These are phyloP conservation scores for Caenorhabditis parvicauda DNA, from an alignment of 2,888 invertebrate genomes.

Conservation along the genomic window DNA sequence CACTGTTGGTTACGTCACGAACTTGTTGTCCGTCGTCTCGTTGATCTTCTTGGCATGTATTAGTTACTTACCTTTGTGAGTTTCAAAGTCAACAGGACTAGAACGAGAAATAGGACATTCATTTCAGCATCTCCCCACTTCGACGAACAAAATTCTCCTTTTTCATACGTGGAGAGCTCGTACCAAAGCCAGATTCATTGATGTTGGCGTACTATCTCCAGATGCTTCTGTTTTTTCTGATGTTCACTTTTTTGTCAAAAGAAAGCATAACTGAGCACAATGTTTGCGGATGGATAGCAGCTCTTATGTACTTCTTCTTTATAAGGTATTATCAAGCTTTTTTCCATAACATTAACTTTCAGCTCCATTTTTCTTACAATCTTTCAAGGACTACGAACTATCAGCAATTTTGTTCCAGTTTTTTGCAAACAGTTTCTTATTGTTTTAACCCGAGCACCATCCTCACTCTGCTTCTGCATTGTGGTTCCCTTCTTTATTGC, in stretches of 20 bases:
- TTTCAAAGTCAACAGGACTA: not conserved
- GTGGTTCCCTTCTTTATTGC: constrained; percentile 11
- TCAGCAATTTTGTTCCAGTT: constrained; percentile 13
- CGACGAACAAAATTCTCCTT: no score
- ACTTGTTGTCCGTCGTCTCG: constrained; percentile 18
- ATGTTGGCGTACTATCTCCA: constrained; percentile 7
- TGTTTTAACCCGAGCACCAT: constrained; percentile 14
- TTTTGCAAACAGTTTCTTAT: constrained; percentile 12
- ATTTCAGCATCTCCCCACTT: constrained; percentile 14
- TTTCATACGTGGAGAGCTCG: constrained; percentile 10
- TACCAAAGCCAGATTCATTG: constrained; percentile 6
- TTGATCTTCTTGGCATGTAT: constrained; percentile 14
- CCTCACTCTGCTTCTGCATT: constrained; percentile 18
- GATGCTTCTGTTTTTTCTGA: constrained; percentile 15
- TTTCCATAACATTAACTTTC: constrained; percentile 2
- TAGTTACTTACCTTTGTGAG: constrained; percentile 13
- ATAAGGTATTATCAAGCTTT: constrained; percentile 13
- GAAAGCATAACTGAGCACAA: constrained; percentile 2
- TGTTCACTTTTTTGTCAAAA: constrained; percentile 14
- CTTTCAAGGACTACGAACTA: constrained; percentile 30
- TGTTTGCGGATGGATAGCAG: constrained; percentile 20
- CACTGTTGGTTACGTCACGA: constrained; percentile 18
- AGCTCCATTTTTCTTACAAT: constrained; percentile 34
- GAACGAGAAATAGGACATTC: not conserved
- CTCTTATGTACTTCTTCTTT: constrained; percentile 21